Evolutionary conservation across 2,113 vertebrate species (phyloP).

Genomic region (Engraulis encrasicolus): DNA sequence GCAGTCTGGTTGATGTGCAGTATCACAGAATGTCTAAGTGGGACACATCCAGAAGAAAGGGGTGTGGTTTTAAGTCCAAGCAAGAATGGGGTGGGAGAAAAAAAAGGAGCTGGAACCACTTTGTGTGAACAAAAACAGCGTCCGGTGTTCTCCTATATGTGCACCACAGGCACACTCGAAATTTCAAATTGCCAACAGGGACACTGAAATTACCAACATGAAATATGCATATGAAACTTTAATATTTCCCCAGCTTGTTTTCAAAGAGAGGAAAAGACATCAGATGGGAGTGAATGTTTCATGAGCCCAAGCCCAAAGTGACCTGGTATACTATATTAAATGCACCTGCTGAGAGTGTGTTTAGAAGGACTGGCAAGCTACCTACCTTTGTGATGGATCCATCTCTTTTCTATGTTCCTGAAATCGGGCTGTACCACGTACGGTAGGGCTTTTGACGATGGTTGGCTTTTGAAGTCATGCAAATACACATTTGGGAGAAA

Average conservation of each 20-base stretch:
- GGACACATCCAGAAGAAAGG: background rate
- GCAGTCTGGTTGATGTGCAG: background rate
- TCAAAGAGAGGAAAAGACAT: slow-evolving; percentile 41
- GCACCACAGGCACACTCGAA: slow-evolving; percentile 27
- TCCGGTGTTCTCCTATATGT: slow-evolving; percentile 1
- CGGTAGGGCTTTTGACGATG: too few relatives aligned
- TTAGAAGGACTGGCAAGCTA: slow-evolving; percentile 30
- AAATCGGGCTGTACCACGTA: background rate
- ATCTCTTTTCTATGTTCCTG: background rate
- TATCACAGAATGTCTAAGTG: background rate
- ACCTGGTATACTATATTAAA: slow-evolving; percentile 35
- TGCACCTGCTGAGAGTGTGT: slow-evolving; percentile 30
- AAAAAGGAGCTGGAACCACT: background rate
- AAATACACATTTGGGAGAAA: too few relatives aligned
- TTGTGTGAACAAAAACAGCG: background rate
- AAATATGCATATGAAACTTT: slow-evolving; percentile 50
- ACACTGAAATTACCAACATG: slow-evolving; percentile 50
- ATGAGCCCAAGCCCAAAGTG: slow-evolving; percentile 42
- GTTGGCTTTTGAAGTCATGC: too few relatives aligned
- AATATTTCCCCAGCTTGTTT: slow-evolving; percentile 43
- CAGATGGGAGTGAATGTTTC: slow-evolving; percentile 48
- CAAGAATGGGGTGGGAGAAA: background rate
- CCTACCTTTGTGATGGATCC: background rate
- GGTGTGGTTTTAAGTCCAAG: background rate
- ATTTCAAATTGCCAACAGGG: slow-evolving; percentile 41